Percentiles rank a stretch among this genome's conserved stretches.
Evolutionary conservation across 2,888 invertebrate genomes (phyloP).

Genomic region (Tetragonula carbonaria): DNA sequence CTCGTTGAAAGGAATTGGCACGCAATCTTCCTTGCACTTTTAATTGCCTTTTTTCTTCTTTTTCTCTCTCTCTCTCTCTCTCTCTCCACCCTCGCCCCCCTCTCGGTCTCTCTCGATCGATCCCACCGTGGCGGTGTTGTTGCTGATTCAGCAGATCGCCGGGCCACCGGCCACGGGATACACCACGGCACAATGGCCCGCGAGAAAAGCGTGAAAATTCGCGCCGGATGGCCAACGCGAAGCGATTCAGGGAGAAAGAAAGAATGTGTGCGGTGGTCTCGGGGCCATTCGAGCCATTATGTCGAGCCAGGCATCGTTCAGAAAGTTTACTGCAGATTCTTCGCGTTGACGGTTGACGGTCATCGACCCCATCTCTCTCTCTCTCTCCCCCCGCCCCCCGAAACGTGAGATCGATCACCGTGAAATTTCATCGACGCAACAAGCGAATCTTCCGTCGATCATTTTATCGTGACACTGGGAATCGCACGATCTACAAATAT

Average conservation of each 20-base stretch:
- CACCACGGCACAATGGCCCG: background rate
- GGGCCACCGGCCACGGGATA: background rate
- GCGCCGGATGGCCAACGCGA: background rate
- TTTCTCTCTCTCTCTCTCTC: background rate
- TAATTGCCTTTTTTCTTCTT: conserved; percentile 50
- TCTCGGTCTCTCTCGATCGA: conserved; percentile 21
- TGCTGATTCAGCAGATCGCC: conserved; percentile 31
- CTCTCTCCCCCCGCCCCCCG: too few relatives aligned
- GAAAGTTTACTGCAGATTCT: too few relatives aligned
- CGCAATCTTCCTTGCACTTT: conserved; percentile 57
- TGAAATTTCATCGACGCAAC: too few relatives aligned
- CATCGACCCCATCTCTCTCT: too few relatives aligned
- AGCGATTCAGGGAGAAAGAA: background rate
- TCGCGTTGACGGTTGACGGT: too few relatives aligned
- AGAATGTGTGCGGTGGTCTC: background rate
- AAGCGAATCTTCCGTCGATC: too few relatives aligned
- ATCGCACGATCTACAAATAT: too few relatives aligned
- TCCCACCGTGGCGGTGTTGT: background rate
- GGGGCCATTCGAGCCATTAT: background rate
- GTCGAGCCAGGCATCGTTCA: too few relatives aligned
- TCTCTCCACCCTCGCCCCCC: background rate
- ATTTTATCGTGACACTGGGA: too few relatives aligned
- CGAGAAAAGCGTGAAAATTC: conserved; percentile 1
- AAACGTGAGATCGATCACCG: too few relatives aligned
- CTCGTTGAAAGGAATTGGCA: conserved; percentile 52